Base-by-base conservation (phyloP, 2,888 invertebrate species). In the Leuctra nigra region DNA sequence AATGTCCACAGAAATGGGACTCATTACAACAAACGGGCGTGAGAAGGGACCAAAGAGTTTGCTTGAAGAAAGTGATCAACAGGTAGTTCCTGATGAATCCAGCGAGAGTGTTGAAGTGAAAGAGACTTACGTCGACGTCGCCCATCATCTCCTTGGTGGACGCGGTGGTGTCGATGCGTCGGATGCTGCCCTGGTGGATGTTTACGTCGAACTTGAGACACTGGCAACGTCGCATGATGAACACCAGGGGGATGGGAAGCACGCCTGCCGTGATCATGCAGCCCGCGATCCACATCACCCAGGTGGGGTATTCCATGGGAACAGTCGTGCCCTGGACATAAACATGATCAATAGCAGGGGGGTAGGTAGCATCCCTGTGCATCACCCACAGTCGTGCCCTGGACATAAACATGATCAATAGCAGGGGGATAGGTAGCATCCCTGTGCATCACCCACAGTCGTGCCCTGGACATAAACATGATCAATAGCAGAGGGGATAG, bases 91-190 rank as follows among this genome's bases (percentile, higher is more conserved):
- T n/a, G n/a, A n/a, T n/a, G n/a, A n/a, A n/a, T n/a, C n/a, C n/a
- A n/a, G n/a, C n/a, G n/a, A n/a, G n/a, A n/a, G n/a, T n/a, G n/a
- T n/a, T n/a, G n/a, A n/a, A n/a, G n/a, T n/a, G n/a, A n/a, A n/a
- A n/a, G 7, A 38, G 48, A 86, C 89, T 87, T 73, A 91, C 91
- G 72, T 92, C 92, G 67, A 91, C 90, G 66, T 91, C 91, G 62
- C 87, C 90, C 78, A 94, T 91, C 93, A 94, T 94, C 73, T 92
- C 92, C 72, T 92, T 91, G 23, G 93, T 94, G 20, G 92, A 92
- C 11, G 91, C 91, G 0, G 93, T 93, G 25, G 93, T 92, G 70
- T 93, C 93, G 66, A 93, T 91, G 65, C 93, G 82, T 66, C 92
- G 79, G 71, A 93, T 91, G 61, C 92, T 91, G 24, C 91, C 91